A percentile compares a stretch with the other conserved stretches of the same genome.
These are phyloP conservation scores for Oreochromis niloticus DNA, from an alignment of 2,113 vertebrate species.

Conservation along the genomic window DNA sequence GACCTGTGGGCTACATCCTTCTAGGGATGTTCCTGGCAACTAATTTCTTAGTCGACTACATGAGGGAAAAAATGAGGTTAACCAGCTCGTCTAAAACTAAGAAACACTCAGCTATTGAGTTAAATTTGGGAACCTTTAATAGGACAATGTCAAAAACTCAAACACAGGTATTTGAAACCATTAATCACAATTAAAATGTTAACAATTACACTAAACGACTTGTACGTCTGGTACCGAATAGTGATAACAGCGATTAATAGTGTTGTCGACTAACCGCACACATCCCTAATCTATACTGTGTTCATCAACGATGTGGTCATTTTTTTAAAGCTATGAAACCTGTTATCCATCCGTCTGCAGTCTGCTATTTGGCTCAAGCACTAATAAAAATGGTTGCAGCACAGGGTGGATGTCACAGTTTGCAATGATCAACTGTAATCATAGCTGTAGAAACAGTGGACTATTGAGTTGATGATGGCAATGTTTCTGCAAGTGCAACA, in stretches of 20 bases:
- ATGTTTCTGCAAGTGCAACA: not conserved
- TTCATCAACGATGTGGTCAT: accelerated
- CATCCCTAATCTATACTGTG: not conserved
- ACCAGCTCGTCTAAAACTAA: not conserved
- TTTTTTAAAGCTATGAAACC: not conserved
- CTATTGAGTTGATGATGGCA: not conserved
- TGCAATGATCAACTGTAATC: not conserved
- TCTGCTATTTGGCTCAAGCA: not conserved
- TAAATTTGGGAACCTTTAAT: not conserved
- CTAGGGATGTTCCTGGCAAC: not conserved
- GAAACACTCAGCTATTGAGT: not conserved
- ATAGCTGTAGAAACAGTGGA: not conserved
- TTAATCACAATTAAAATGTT: not conserved
- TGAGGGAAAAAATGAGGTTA: not conserved
- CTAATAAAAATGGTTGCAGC: not conserved
- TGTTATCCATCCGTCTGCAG: not conserved
- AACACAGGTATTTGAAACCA: not conserved
- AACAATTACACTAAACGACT: not conserved
- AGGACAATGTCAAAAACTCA: not conserved
- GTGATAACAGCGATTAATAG: not conserved
- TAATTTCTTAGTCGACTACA: not conserved
- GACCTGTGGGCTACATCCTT: not conserved
- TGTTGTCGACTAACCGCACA: not conserved
- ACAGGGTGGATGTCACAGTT: not conserved
- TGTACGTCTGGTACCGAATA: not conserved